phyloP scores from a whole-genome alignment of 2,113 vertebrate species.

The Drymodes brunneopygia region DNA sequence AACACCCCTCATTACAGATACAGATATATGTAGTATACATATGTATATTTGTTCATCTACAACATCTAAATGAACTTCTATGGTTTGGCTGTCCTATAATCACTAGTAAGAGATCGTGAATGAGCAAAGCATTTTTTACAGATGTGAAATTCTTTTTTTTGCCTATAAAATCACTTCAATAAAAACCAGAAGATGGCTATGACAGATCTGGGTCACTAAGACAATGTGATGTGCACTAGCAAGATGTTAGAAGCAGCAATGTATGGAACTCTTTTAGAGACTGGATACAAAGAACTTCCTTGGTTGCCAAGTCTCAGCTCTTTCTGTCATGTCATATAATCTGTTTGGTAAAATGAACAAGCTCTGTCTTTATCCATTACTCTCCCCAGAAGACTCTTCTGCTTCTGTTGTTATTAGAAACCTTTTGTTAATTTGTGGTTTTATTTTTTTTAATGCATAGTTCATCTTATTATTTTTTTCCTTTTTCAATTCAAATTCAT shows the following conservation, averaged over 20 bases:
- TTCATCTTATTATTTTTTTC: neutral
- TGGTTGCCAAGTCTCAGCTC: neutral
- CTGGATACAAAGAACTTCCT: neutral
- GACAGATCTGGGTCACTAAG: slow-evolving; percentile 47
- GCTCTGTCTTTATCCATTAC: neutral
- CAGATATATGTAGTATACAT: neutral
- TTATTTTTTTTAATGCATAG: neutral
- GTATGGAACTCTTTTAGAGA: neutral
- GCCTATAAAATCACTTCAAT: neutral
- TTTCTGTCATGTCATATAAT: neutral
- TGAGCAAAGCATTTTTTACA: neutral
- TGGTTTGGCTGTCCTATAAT: neutral
- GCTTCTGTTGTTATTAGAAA: neutral
- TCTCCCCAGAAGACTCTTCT: neutral
- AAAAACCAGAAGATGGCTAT: neutral
- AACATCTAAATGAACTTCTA: neutral
- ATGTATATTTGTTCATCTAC: neutral
- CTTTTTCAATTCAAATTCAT: neutral
- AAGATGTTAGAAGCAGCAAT: neutral
- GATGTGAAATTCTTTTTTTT: neutral
- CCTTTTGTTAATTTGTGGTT: neutral
- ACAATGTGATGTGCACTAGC: neutral
- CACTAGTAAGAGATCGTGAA: neutral
- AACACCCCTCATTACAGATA: neutral
- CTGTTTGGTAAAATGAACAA: neutral